Evolutionary conservation across 1,140 invertebrate species (phyloP), one percentile per base, ranked within the genome.

Genomic region (Neodiprion virginianus): DNA sequence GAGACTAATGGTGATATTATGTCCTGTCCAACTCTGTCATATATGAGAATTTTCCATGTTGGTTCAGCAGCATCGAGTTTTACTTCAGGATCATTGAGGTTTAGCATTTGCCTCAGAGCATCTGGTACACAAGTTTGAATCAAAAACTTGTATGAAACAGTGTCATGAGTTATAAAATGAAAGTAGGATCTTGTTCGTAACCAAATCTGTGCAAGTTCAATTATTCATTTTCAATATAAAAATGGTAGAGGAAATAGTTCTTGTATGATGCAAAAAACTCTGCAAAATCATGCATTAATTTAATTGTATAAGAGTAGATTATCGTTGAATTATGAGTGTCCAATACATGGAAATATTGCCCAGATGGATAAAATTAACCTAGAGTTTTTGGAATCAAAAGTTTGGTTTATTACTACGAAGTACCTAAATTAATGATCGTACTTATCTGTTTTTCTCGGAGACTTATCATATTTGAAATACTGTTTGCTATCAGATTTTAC

Each of bases 1-100:
- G 96, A 96, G 82, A 99, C 92, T 69, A 99, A 88, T 4, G 98
- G 98, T 17, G 98, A 99, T 80, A 99, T 98, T 68, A 99, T 99
- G 86, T 99, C 98, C 89, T 99, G 98, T 8, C 98, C 98, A 80
- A 94, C 93, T 81, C 95, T 92, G 88, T 99, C 99, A 84, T 99
- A 99, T 73, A 99, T 93, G 67, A 99, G 89, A 76, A 99, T 93
- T 90, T 98, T 98, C 97, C 97, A 99, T 53, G 95, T 93, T 50
- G 97, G 97, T 89, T 98, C 96, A 66, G 92, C 91, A 47, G 93
- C 91, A 49, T 92, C 89, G 71, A 91, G 88, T 88, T 96, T 97
- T 14, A 92, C 92, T 70, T 94, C 88, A 49, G 94, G 91, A 78
- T 94, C 91, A 88, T 98, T 99, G 72, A 98, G 90, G 91, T 98